A percentile compares a stretch with the other conserved stretches of the same genome.
These are phyloP conservation scores for Amphiprion ocellaris DNA, from an alignment of 2,113 vertebrate genomes.

Conservation along the genomic window DNA sequence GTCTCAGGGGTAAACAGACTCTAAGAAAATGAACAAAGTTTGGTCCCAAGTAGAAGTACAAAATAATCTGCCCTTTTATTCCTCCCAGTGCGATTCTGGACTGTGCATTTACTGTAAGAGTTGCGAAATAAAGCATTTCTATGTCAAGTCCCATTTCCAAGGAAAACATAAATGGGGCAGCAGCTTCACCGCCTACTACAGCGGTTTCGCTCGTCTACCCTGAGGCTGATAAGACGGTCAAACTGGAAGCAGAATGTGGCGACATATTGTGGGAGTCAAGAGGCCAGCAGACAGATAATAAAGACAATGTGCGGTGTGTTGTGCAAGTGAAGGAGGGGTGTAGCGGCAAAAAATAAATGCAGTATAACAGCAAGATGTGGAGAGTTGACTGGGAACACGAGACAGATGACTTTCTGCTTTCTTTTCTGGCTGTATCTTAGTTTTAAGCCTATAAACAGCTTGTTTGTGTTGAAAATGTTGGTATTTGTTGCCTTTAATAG, in stretches of 20 bases:
- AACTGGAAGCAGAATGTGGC: constrained; percentile 42
- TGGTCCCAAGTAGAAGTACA: neutral
- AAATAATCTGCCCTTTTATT: neutral
- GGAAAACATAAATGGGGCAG: constrained; percentile 45
- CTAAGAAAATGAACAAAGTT: neutral
- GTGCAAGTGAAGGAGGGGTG: constrained; percentile 3
- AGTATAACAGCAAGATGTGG: neutral
- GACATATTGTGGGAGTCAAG: constrained; percentile 62
- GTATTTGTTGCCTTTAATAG: neutral
- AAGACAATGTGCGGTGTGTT: constrained; percentile 8
- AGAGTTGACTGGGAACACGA: neutral
- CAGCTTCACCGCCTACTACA: constrained; percentile 45
- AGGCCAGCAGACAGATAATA: constrained; percentile 60
- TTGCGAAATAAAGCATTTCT: constrained; percentile 9
- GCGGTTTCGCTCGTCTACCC: constrained; percentile 50
- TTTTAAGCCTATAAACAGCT: neutral
- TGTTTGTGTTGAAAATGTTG: neutral
- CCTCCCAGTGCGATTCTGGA: neutral
- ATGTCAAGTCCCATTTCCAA: constrained; percentile 23
- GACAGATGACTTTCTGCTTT: neutral
- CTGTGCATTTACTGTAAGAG: neutral
- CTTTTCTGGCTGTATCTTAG: neutral
- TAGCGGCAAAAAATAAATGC: neutral
- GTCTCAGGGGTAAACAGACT: neutral
- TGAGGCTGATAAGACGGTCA: constrained; percentile 59